Conservation (phyloP, 2,113 vertebrate genomes). For the Equus przewalskii region DNA sequence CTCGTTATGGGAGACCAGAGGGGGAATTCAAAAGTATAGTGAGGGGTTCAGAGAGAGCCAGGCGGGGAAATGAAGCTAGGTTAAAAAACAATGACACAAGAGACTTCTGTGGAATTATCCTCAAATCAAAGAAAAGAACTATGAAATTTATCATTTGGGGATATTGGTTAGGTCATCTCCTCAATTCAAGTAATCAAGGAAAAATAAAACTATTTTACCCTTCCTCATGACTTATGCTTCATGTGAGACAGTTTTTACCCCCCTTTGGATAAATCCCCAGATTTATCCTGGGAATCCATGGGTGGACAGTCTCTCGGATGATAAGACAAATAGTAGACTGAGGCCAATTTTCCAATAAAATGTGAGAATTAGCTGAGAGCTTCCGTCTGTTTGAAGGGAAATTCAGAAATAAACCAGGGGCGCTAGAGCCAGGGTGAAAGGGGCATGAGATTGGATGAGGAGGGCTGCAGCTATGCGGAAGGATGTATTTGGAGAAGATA, state of each 20-base stretch:
- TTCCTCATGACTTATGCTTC: background rate
- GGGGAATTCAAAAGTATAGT: fast-evolving
- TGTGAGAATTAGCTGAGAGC: background rate
- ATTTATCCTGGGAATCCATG: background rate
- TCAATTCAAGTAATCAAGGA: background rate
- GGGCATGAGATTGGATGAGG: too few relatives aligned
- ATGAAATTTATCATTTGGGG: background rate
- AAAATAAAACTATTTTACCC: background rate
- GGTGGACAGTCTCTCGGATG: background rate
- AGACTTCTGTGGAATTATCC: background rate
- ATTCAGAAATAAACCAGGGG: background rate
- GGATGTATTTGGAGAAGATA: too few relatives aligned
- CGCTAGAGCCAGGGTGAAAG: background rate
- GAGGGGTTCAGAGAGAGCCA: background rate
- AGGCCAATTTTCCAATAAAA: background rate
- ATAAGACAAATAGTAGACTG: background rate
- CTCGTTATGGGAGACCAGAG: background rate
- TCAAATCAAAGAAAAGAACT: background rate
- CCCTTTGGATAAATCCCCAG: background rate
- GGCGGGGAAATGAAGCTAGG: background rate
- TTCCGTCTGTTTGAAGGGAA: background rate
- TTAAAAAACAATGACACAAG: background rate
- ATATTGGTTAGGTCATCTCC: background rate
- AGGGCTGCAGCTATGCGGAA: background rate
- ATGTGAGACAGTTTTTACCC: background rate